Evolutionary conservation across 2,797 vertebrate genomes (phyloP), one percentile per base, ranked within the genome.

Genomic region (Semotilus atromaculatus): DNA sequence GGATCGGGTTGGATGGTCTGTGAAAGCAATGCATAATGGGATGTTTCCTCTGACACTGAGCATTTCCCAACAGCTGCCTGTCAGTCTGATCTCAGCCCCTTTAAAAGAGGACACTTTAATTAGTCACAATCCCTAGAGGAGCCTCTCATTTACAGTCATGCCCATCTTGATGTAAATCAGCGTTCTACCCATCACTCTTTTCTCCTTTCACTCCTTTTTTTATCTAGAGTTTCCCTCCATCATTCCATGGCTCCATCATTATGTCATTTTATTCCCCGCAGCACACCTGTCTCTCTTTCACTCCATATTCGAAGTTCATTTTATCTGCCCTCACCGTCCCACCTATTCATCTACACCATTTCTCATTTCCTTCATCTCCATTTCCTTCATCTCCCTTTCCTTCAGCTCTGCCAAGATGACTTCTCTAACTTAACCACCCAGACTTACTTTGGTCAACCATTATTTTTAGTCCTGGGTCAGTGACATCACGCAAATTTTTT

Each of bases 201-300:
- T 94, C 94, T 93, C 94, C 90, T 91, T 91, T 89, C 89, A 90
- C 92, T 86, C 79, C 62, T 58, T 88, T 80, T 66, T 84, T 72
- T 80, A 53, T 80, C 38, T 68, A 45, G 58, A 19, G 45, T 79
- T 84, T 81, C 38, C 55, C 73, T 70, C 43, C 40, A 36, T 75
- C 60, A 11, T 43, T 79, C 55, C 45, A 13, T 36, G 48, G 48
- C 58, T 86, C 88, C 81, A 81, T 87, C 90, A 90, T 92, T 85
- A 91, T 90, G 92, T 88, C 40, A 82, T 88, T 80, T 83, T 84
- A 83, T 82, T 88, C 36, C 77, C 51, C 34, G 21, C 68, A 75
- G 86, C 81, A 88, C 85, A 89, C 87, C 92, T 92, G 91, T 90
- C 92, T 87, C 79, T 89, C 90, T 90, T 91, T 93, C 87, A 60